Evolutionary conservation across 1,140 invertebrate genomes (phyloP), one percentile per base, ranked within the genome.

Genomic region (Drosophila elegans): DNA sequence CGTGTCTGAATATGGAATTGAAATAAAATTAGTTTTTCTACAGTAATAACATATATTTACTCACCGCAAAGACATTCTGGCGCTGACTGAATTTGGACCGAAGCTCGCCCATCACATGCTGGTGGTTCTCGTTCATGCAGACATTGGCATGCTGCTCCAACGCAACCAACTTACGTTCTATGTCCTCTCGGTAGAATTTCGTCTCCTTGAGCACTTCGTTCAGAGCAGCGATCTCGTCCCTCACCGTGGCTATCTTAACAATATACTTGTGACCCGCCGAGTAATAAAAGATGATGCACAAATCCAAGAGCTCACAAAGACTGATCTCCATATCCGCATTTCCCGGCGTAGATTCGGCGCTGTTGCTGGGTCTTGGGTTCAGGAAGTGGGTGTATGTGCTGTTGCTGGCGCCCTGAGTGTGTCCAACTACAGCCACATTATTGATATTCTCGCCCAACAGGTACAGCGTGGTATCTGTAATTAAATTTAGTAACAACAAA

Each of bases 201-300:
- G 92, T 92, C 57, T 92, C 91, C 27, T 75, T 73, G 3, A 92
- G 78, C 27, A 92, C 80, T 38, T 92, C 92, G 39, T 91, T 92
- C 12, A 92, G 71, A n/a, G 78, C 80, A 3, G 86, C 90, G 32
- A 92, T 92, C 67, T 92, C 91, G 71, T 92, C 92, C 3, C 92
- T 78, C 3, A 92, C 85, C 3, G 81, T 56, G 4, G 91, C 83
- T 36, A 92, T 85, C 66, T 92, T 92, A 1, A 92, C 80, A 60
- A 92, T 91, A 68, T 92, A 92, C 53, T 92, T 92, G 34, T 92
- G 92, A 0, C 92, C 91, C 12, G 92, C 90, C 7, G 90, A 89
- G 49, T 92, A 92, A 56, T 92, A 92, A 44, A 91, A 92, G 3
- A 92, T 69, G 1, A 92, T 66, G 42, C 86, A 82, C 7, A 91